phyloP scores from a whole-genome alignment of 2,113 vertebrate species.

The Micromys minutus region DNA sequence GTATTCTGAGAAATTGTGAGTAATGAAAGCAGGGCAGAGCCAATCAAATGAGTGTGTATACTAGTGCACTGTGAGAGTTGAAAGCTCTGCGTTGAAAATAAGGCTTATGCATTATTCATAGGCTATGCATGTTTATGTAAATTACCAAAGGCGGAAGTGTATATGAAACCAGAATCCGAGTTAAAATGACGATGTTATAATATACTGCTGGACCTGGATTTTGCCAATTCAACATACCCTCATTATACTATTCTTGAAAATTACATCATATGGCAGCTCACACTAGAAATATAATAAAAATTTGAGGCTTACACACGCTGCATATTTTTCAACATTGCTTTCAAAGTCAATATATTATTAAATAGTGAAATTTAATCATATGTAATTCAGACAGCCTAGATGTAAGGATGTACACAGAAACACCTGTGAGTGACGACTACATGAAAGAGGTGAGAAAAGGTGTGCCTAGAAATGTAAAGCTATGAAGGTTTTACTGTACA shows the following conservation, averaged over 20 bases:
- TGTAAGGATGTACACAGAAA: slow-evolving; percentile 42
- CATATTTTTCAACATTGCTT: slow-evolving; percentile 69
- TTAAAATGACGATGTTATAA: slow-evolving; percentile 80
- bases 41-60: slow-evolving; percentile 84
- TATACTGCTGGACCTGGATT: slow-evolving; percentile 71
- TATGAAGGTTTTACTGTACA: slow-evolving; percentile 10
- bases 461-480: slow-evolving; percentile 54
- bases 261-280: slow-evolving; percentile 10
- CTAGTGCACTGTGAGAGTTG: slow-evolving; percentile 80
- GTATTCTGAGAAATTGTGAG: slow-evolving; percentile 85
- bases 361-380: slow-evolving; percentile 56
- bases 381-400: slow-evolving; percentile 60
- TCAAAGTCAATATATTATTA: slow-evolving; percentile 54
- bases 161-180: slow-evolving; percentile 77
- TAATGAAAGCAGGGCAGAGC: slow-evolving; percentile 86
- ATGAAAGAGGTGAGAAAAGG: neutral
- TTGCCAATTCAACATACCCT: slow-evolving; percentile 42
- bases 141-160: slow-evolving; percentile 80
- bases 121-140: slow-evolving; percentile 84
- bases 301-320: slow-evolving; percentile 53
- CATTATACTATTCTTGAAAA: slow-evolving; percentile 65
- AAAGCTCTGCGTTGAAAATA: slow-evolving; percentile 83
- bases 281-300: slow-evolving; percentile 67
- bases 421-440: slow-evolving; percentile 17
- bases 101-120: slow-evolving; percentile 84